These are phyloP conservation scores for Mesoclemmys tuberculata DNA, from an alignment of 2,113 vertebrate genomes.

Conservation along the genomic window DNA sequence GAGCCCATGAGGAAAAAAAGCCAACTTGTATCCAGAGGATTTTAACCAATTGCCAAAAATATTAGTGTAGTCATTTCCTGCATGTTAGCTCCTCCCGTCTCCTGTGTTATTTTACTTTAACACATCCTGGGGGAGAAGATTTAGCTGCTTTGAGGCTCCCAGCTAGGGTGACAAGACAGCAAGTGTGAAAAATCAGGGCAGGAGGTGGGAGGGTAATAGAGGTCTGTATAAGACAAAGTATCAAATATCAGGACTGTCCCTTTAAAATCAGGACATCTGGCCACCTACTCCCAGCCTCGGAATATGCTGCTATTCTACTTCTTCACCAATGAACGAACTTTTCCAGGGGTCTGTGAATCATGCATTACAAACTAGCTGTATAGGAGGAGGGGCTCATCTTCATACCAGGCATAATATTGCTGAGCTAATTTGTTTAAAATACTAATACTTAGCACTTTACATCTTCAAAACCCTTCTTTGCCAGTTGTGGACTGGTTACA, in stretches of 20 bases:
- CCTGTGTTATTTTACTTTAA: not conserved
- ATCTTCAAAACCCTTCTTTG: not conserved
- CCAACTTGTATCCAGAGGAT: not conserved
- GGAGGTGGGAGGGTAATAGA: too few relatives aligned
- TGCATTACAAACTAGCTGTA: not conserved
- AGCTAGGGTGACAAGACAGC: too few relatives aligned
- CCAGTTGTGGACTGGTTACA: not conserved
- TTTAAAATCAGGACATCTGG: too few relatives aligned
- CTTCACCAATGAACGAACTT: not conserved
- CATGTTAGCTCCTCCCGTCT: not conserved
- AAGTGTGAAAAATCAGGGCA: too few relatives aligned
- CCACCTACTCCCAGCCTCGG: not conserved
- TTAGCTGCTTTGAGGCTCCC: rapidly evolving
- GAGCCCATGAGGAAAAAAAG: not conserved
- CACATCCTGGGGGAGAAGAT: rapidly evolving
- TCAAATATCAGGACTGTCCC: too few relatives aligned
- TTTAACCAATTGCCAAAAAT: not conserved
- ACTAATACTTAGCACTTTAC: not conserved
- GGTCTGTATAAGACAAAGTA: too few relatives aligned
- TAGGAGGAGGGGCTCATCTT: not conserved
- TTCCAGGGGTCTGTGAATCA: not conserved
- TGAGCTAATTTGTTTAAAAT: not conserved
- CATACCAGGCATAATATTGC: not conserved
- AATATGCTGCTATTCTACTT: rapidly evolving
- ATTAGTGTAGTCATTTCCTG: not conserved